Conservation (phyloP, 1,140 invertebrate genomes). For the Alviniconcha marisindica region DNA sequence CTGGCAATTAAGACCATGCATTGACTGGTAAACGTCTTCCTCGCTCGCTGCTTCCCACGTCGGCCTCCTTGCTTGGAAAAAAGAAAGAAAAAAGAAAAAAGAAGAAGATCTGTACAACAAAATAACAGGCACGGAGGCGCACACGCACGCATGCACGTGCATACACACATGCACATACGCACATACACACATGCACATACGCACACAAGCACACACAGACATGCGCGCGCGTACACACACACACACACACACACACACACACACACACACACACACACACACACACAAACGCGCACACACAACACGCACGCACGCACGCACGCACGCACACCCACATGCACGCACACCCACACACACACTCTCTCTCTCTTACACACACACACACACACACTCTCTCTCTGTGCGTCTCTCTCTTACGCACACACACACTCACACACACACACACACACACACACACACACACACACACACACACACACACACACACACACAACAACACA, state of each 20-base stretch:
- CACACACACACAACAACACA: neutral
- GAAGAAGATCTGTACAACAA: neutral
- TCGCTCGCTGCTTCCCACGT: too few species aligned
- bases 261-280: neutral
- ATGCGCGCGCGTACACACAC: neutral
- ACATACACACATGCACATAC: neutral
- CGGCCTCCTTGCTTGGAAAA: too few species aligned
- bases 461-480: neutral
- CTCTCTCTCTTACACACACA: neutral
- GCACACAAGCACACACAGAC: neutral
- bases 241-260: constrained; percentile 9
- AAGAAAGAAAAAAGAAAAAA: neutral
- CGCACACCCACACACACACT: constrained; percentile 16
- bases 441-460: constrained; percentile 11
- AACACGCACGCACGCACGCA: constrained; percentile 9
- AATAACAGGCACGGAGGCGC: too few species aligned
- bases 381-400: too few species aligned
- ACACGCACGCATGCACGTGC: too few species aligned
- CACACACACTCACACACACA: too few species aligned
- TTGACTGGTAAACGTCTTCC: too few species aligned
- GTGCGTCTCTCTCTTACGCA: too few species aligned
- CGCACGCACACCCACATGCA: constrained; percentile 12
- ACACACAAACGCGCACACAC: neutral
- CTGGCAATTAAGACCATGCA: too few species aligned
- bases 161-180: neutral